These are phyloP conservation scores for Empidonax traillii DNA, from an alignment of 2,113 vertebrate species.

Conservation along the genomic window DNA sequence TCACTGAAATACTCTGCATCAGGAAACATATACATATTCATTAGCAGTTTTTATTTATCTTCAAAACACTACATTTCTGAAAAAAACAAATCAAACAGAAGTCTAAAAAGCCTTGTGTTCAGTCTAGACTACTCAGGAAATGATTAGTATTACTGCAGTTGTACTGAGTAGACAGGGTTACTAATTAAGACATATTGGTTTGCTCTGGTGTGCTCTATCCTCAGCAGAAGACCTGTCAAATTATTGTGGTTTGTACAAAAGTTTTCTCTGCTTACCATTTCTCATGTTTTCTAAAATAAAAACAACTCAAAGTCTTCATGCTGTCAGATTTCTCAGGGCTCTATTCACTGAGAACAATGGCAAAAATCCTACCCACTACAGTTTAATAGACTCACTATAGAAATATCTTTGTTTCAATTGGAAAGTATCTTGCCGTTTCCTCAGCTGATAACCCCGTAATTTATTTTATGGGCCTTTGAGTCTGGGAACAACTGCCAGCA, in stretches of 20 bases:
- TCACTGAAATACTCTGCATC: background rate
- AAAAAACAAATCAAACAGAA: background rate
- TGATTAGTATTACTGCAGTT: background rate
- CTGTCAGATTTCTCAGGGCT: background rate
- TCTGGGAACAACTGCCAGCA: conserved; percentile 15
- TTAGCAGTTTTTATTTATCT: conserved; percentile 27
- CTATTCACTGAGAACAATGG: background rate
- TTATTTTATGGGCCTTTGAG: background rate
- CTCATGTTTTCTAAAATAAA: background rate
- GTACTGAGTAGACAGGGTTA: conserved; percentile 5
- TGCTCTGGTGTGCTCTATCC: background rate
- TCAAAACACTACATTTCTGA: background rate
- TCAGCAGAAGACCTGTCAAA: conserved; percentile 45
- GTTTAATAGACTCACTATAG: background rate
- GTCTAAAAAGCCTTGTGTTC: conserved; percentile 3
- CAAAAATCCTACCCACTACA: background rate
- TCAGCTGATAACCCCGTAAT: background rate
- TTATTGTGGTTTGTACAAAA: conserved; percentile 13
- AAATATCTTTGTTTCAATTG: background rate
- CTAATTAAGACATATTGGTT: conserved; percentile 58
- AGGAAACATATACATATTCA: background rate
- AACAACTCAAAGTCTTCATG: background rate
- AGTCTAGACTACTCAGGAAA: background rate
- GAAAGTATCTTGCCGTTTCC: background rate
- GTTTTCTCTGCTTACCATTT: background rate